A percentile compares a stretch with the other conserved stretches of the same genome.
Conservation (phyloP, 1,140 invertebrate species). For the Halictus rubicundus region DNA sequence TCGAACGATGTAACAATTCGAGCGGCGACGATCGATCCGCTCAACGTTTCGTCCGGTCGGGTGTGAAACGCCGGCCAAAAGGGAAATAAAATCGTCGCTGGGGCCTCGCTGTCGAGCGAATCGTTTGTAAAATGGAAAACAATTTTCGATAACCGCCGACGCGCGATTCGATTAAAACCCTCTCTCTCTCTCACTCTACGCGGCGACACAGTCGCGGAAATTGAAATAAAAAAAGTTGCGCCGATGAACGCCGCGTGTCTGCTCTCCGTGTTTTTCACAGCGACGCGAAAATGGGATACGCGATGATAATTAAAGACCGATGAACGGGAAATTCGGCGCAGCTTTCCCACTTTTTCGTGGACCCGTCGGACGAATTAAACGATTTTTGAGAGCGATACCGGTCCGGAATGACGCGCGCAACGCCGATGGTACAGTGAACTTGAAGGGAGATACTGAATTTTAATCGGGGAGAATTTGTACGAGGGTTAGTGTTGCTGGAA, state of each 20-base stretch:
- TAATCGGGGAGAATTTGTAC: too few species aligned
- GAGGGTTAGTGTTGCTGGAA: too few species aligned
- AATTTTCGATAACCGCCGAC: neutral
- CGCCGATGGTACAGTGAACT: too few species aligned
- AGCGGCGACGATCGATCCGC: conserved; percentile 35
- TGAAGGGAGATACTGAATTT: too few species aligned
- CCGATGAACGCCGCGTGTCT: neutral
- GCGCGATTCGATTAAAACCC: neutral
- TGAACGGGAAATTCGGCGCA: too few species aligned
- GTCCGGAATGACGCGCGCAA: too few species aligned
- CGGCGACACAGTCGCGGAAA: neutral
- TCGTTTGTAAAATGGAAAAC: neutral
- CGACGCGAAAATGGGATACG: too few species aligned
- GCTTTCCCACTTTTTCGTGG: too few species aligned
- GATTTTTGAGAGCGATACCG: too few species aligned
- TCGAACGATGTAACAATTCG: neutral
- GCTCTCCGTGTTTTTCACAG: neutral
- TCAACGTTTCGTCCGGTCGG: neutral
- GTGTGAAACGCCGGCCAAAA: neutral
- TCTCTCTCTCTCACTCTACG: neutral
- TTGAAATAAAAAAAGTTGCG: neutral
- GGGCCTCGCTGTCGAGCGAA: too few species aligned
- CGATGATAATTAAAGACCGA: too few species aligned
- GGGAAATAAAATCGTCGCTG: neutral
- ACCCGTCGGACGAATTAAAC: too few species aligned